Conservation (phyloP, 2,888 invertebrate genomes). For the Phragmatobia fuliginosa region DNA sequence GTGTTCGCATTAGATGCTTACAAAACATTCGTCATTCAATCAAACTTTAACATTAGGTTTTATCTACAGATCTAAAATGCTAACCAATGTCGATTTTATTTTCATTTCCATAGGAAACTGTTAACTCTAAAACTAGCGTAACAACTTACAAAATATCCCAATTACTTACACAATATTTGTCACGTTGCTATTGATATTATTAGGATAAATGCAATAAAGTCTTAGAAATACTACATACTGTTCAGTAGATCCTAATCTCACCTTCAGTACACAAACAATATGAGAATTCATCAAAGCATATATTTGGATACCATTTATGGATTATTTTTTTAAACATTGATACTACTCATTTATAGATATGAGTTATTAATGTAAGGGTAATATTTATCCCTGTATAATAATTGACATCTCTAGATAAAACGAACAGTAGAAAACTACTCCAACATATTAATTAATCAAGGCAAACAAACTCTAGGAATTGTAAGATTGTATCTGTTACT, state of each 20-base stretch:
- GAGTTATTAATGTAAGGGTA: not conserved
- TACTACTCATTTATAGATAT: not conserved
- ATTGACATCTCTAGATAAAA: not conserved
- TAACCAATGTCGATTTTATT: constrained; percentile 50
- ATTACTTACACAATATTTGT: constrained; percentile 34
- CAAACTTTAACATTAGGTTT: constrained; percentile 38
- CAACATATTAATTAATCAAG: constrained; percentile 12
- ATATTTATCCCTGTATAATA: not conserved
- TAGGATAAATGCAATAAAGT: constrained; percentile 45
- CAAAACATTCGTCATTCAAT: constrained; percentile 38
- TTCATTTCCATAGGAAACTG: constrained; percentile 72
- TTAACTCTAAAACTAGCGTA: constrained; percentile 67
- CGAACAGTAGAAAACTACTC: constrained; percentile 10
- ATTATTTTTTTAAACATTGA: not conserved
- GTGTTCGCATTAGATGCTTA: constrained; percentile 12
- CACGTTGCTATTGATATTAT: constrained; percentile 30
- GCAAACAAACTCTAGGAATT: constrained; percentile 2
- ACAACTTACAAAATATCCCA: constrained; percentile 60
- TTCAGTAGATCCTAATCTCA: constrained; percentile 26
- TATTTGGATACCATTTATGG: not conserved
- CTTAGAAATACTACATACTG: constrained; percentile 35
- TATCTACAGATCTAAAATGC: constrained; percentile 40
- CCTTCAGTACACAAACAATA: constrained; percentile 12
- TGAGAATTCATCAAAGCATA: not conserved
- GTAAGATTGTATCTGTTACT: constrained; percentile 18